Evolutionary conservation across 2,797 vertebrate species (phyloP).

Genomic region (Sebastes goodei): DNA sequence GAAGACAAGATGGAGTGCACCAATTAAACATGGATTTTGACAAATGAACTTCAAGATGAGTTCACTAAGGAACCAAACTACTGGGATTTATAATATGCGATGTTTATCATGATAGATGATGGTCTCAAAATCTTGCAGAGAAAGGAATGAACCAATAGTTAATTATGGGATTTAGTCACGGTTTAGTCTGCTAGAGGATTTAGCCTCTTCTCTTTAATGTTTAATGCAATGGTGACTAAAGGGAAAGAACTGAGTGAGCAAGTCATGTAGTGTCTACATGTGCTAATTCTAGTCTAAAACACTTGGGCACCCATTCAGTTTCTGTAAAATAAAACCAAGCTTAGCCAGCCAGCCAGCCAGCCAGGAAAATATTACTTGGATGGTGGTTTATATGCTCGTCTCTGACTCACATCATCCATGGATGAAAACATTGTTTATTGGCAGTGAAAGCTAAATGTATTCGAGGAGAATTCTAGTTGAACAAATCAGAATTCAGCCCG

Average conservation of each 20-base stretch:
- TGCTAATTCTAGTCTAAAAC: constrained; percentile 4
- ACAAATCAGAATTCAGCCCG: constrained; percentile 36
- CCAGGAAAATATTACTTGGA: constrained; percentile 5
- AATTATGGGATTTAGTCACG: constrained; percentile 20
- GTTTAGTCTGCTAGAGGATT: neutral
- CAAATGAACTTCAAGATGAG: constrained; percentile 61
- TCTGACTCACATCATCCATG: constrained; percentile 36
- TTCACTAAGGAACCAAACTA: constrained; percentile 42
- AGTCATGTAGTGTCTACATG: neutral
- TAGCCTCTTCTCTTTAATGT: constrained; percentile 8
- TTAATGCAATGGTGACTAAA: constrained; percentile 23
- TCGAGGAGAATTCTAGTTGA: constrained; percentile 23
- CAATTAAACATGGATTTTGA: constrained; percentile 68
- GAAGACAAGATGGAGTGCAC: constrained; percentile 66
- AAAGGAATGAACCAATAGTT: constrained; percentile 12
- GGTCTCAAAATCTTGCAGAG: neutral
- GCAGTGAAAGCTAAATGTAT: constrained; percentile 37
- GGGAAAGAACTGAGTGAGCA: neutral
- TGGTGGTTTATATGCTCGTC: constrained; percentile 14
- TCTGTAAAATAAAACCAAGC: constrained; percentile 8
- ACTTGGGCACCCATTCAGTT: constrained; percentile 8
- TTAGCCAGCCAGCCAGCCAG: neutral
- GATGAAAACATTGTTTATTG: constrained; percentile 53
- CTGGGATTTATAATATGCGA: constrained; percentile 51
- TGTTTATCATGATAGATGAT: constrained; percentile 56